These are phyloP conservation scores for Calycopis cecrops DNA, from an alignment of 1,140 invertebrate species.

Conservation along the genomic window DNA sequence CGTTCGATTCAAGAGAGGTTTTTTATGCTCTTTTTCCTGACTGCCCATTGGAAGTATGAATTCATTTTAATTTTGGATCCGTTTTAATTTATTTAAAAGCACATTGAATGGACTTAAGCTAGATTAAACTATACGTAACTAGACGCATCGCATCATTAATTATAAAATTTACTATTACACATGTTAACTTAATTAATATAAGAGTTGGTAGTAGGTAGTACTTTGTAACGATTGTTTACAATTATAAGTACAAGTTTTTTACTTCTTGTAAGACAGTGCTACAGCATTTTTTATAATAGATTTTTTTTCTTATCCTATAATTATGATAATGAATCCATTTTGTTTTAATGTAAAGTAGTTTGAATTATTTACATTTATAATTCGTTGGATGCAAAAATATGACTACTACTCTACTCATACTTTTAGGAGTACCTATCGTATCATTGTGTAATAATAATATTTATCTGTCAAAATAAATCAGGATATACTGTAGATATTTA, in stretches of 20 bases:
- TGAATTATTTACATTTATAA: too few species aligned
- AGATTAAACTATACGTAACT: conserved; percentile 13
- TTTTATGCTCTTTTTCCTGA: conserved; percentile 34
- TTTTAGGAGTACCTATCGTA: too few species aligned
- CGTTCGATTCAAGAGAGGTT: conserved; percentile 25
- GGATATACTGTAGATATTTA: too few species aligned
- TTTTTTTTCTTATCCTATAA: neutral
- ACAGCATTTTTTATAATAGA: neutral
- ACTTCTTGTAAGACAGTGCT: too few species aligned
- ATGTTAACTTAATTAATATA: conserved; percentile 2
- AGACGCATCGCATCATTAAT: neutral
- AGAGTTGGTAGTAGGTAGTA: neutral
- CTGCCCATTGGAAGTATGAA: conserved; percentile 26
- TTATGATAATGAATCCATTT: too few species aligned
- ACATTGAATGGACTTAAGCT: conserved; percentile 18
- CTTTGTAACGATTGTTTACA: too few species aligned
- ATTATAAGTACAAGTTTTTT: too few species aligned
- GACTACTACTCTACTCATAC: too few species aligned
- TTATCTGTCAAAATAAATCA: too few species aligned
- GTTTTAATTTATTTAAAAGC: conserved; percentile 32
- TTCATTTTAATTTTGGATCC: conserved; percentile 33
- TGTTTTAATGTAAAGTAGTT: too few species aligned
- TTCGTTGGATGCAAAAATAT: too few species aligned
- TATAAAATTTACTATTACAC: conserved; percentile 3
- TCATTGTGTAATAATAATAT: too few species aligned